Evolutionary conservation across 1,140 invertebrate genomes (phyloP).

Genomic region (Drosophila melanogaster): Release_6_plus_ISO1_MT NT_033777.3:15465001-15465500

Average conservation of each 20-base stretch:
- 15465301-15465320: slow-evolving; percentile 39
- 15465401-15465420: slow-evolving; percentile 29
- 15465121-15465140: slow-evolving; percentile 56
- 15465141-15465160: slow-evolving; percentile 64
- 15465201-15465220: slow-evolving; percentile 62
- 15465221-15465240: slow-evolving; percentile 1
- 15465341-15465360: slow-evolving; percentile 58
- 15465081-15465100: slow-evolving; percentile 69
- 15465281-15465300: slow-evolving; percentile 62
- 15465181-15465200: slow-evolving; percentile 81
- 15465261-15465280: slow-evolving; percentile 56
- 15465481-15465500: slow-evolving; percentile 47
- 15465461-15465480: slow-evolving; percentile 38
- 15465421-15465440: slow-evolving; percentile 65
- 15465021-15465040: neutral
- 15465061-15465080: slow-evolving; percentile 81
- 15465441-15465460: slow-evolving; percentile 63
- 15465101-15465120: slow-evolving; percentile 29
- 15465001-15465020: slow-evolving; percentile 1
- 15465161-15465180: slow-evolving; percentile 81
- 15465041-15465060: slow-evolving; percentile 65
- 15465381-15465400: slow-evolving; percentile 36
- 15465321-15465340: slow-evolving; percentile 76
- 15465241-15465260: slow-evolving; percentile 66
- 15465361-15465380: slow-evolving; percentile 66